Conservation (phyloP, 2,113 vertebrate species). For the Rhabdornis inornatus region DNA sequence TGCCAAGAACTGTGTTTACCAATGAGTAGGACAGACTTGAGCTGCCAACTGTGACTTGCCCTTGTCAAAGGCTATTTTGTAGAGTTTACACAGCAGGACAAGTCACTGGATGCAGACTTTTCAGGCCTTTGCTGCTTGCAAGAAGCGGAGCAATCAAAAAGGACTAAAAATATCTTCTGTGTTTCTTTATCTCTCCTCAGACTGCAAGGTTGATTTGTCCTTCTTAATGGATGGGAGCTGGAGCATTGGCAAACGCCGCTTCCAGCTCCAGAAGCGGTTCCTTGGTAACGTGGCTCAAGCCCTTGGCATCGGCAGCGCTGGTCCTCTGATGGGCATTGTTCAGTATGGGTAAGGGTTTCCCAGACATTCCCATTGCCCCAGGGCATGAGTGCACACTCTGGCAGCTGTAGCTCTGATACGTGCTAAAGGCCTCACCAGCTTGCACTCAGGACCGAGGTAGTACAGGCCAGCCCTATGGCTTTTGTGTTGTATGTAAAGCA, state of each 20-base stretch:
- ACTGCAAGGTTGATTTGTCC: conserved; percentile 89
- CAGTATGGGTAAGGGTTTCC: conserved; percentile 87
- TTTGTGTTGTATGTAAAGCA: neutral
- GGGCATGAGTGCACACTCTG: neutral
- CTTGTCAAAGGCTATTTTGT: neutral
- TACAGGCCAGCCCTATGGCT: neutral
- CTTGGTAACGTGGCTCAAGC: conserved; percentile 81
- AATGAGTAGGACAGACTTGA: neutral
- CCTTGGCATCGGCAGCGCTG: conserved; percentile 82
- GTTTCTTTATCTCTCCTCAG: conserved; percentile 64
- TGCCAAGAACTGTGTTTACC: neutral
- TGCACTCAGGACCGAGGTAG: neutral
- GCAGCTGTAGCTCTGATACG: accelerated
- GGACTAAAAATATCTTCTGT: neutral
- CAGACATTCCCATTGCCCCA: neutral
- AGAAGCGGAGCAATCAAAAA: neutral
- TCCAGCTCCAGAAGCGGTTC: conserved; percentile 94
- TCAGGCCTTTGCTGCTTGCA: neutral
- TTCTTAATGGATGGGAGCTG: conserved; percentile 95
- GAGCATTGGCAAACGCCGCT: conserved; percentile 93
- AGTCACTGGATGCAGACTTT: neutral
- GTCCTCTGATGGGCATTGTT: conserved; percentile 92
- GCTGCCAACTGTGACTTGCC: neutral
- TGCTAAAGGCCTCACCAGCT: neutral
- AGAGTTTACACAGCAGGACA: neutral